Evolutionary conservation across 2,888 invertebrate species (phyloP).

Genomic region (Icerya purchasi): DNA sequence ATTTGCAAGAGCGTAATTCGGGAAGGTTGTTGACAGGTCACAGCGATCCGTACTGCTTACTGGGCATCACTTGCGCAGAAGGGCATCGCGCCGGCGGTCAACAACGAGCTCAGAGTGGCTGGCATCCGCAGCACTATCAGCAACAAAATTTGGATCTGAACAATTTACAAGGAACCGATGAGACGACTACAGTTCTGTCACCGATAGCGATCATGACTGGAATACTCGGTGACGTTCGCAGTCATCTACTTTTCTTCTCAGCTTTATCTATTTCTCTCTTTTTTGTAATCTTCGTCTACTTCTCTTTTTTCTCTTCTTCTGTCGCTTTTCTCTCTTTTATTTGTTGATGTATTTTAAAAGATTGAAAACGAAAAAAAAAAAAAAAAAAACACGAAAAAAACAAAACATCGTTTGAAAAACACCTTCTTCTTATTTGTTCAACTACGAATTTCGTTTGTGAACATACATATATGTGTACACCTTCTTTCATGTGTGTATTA

Average conservation of each 20-base stretch:
- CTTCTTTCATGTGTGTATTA: no score
- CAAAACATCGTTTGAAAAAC: no score
- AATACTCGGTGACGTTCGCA: conserved; percentile 20
- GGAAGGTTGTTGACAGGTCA: conserved; percentile 26
- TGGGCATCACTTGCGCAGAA: conserved; percentile 25
- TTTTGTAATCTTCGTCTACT: background rate
- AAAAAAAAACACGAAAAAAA: no score
- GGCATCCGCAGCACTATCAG: conserved; percentile 4
- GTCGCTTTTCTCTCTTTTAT: background rate
- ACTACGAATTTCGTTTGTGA: no score
- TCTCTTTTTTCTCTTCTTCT: conserved; percentile 7
- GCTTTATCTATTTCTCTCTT: background rate
- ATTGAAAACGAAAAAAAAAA: no score
- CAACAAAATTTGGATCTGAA: conserved; percentile 4
- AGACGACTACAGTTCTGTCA: conserved; percentile 19
- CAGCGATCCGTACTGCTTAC: conserved; percentile 40
- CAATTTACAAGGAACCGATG: conserved; percentile 14
- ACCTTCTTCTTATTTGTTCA: no score
- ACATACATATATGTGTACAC: no score
- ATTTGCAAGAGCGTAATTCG: conserved; percentile 4
- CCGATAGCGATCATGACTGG: conserved; percentile 22
- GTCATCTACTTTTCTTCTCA: background rate
- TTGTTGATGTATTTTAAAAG: no score
- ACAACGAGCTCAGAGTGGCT: conserved; percentile 8
- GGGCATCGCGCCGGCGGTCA: conserved; percentile 5